These are phyloP conservation scores for Furnarius figulus DNA, from an alignment of 2,113 vertebrate species.

Conservation along the genomic window DNA sequence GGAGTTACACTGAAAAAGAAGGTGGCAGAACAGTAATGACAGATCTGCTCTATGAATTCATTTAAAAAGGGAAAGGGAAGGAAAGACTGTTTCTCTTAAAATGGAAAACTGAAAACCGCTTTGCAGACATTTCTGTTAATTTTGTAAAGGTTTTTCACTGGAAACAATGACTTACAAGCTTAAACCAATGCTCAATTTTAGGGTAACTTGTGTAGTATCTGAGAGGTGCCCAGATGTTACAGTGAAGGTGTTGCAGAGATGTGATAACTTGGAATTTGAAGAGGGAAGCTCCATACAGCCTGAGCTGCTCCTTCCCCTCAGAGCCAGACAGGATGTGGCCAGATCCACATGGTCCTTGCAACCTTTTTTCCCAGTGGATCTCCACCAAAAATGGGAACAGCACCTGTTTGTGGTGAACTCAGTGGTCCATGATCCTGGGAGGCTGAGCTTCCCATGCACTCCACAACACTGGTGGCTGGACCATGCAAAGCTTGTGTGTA, in stretches of 20 bases:
- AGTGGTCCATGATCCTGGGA: rapidly evolving
- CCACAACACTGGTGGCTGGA: rapidly evolving
- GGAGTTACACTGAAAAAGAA: not conserved
- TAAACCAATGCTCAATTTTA: rapidly evolving
- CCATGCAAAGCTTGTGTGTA: rapidly evolving
- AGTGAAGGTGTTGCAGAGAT: not conserved
- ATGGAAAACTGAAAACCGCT: not conserved
- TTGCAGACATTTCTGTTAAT: not conserved
- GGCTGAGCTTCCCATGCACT: not conserved
- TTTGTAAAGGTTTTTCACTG: not conserved
- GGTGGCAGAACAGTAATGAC: not conserved
- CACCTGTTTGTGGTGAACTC: not conserved
- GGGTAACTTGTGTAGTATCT: rapidly evolving
- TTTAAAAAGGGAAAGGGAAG: not conserved
- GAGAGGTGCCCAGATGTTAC: not conserved
- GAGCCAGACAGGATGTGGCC: not conserved
- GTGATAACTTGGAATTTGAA: rapidly evolving
- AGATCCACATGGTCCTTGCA: rapidly evolving
- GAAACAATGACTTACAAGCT: not conserved
- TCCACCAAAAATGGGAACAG: not conserved
- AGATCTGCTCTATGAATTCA: not conserved
- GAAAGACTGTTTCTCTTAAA: not conserved
- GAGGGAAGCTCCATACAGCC: not conserved
- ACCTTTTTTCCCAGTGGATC: rapidly evolving
- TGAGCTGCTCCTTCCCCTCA: not conserved